phyloP scores from a whole-genome alignment of 2,797 vertebrate genomes.

The Thamnophis elegans region DNA sequence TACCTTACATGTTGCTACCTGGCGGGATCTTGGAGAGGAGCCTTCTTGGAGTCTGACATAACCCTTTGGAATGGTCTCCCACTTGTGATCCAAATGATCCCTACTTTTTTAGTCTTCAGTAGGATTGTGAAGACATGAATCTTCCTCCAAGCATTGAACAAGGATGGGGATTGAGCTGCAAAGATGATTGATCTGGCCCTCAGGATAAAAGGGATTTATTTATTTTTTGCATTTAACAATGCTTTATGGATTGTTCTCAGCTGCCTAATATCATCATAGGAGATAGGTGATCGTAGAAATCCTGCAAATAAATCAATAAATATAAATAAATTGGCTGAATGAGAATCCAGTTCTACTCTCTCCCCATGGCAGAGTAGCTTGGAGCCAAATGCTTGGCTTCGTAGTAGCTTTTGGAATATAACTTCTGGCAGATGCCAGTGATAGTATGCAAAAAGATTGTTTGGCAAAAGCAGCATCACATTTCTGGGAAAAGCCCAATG shows the following conservation, averaged over 20 bases:
- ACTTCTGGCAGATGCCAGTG: not conserved
- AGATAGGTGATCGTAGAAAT: not conserved
- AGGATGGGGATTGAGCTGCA: not conserved
- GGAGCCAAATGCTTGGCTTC: not conserved
- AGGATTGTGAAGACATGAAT: not conserved
- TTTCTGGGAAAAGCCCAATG: not conserved
- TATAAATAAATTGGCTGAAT: not conserved
- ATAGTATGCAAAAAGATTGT: not conserved
- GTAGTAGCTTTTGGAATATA: not conserved
- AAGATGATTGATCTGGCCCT: not conserved
- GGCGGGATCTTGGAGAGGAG: too few relatives aligned
- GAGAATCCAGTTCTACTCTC: not conserved
- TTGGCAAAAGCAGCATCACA: not conserved
- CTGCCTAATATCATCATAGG: not conserved
- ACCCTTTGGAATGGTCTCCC: not conserved
- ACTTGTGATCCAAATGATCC: not conserved
- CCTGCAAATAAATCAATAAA: not conserved
- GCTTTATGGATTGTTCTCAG: not conserved
- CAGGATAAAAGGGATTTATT: not conserved
- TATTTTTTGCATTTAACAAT: not conserved
- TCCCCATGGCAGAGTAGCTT: not conserved
- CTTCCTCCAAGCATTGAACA: not conserved
- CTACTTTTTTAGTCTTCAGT: not conserved
- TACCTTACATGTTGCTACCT: too few relatives aligned
- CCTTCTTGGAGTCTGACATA: too few relatives aligned